phyloP scores from a whole-genome alignment of 2,113 vertebrate genomes.

The Uria lomvia region DNA sequence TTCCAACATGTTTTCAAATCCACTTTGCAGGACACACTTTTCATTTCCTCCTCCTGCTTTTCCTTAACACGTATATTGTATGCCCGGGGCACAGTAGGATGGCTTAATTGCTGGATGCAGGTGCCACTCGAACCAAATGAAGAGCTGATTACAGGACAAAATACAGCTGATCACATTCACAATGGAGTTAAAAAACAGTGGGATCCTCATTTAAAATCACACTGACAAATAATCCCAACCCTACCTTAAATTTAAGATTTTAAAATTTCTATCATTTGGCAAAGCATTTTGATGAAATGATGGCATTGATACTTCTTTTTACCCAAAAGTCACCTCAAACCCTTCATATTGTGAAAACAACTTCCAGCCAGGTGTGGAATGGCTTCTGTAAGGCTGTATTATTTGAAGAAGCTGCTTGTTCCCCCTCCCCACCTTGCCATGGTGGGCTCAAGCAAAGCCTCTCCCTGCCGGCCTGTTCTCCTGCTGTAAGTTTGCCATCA shows the following conservation, averaged over 20 bases:
- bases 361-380: not conserved
- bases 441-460: not conserved
- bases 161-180: not conserved
- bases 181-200: not conserved
- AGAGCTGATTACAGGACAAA: not conserved
- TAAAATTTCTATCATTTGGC: not conserved
- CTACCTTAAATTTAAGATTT: not conserved
- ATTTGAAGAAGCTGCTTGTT: not conserved
- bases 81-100: not conserved
- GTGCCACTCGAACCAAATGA: not conserved
- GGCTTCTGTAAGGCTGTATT: not conserved
- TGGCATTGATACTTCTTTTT: not conserved
- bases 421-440: not conserved
- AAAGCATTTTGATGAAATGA: not conserved
- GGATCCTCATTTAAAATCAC: not conserved
- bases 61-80: fast-evolving
- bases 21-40: not conserved
- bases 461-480: not conserved
- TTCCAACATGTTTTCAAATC: not conserved
- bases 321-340: not conserved
- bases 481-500: not conserved
- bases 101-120: not conserved
- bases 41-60: not conserved
- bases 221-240: not conserved
- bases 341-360: not conserved